Conservation (phyloP, 1,140 invertebrate genomes). For the Atta cephalotes region DNA sequence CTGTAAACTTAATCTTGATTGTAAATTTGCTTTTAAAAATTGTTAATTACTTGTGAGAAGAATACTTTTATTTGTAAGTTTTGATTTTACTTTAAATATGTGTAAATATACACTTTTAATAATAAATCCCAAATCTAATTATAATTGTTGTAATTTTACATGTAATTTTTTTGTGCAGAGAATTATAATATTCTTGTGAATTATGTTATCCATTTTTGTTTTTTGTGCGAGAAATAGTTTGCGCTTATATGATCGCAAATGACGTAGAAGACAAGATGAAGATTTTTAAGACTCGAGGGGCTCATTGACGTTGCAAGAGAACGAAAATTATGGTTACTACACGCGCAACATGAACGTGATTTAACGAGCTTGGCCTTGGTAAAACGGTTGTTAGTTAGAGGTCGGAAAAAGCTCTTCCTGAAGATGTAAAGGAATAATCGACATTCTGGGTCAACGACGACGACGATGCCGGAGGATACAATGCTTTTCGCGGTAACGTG, state of each 20-base stretch:
- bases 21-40: no score
- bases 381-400: neutral
- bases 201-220: neutral
- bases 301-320: neutral
- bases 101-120: no score
- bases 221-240: neutral
- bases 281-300: neutral
- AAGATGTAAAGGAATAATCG: conserved; percentile 51
- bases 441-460: conserved; percentile 54
- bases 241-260: neutral
- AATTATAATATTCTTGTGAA: neutral
- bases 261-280: neutral
- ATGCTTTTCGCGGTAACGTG: conserved; percentile 35
- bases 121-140: no score
- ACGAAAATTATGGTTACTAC: conserved; percentile 29
- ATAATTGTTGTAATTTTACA: no score
- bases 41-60: no score
- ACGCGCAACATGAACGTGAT: conserved; percentile 37
- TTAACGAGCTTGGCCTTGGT: conserved; percentile 51
- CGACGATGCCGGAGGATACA: neutral
- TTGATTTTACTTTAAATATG: no score
- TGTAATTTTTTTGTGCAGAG: no score
- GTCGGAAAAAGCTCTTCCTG: conserved; percentile 62
- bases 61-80: no score
- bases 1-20: no score